A percentile compares a stretch with the other conserved stretches of the same genome.
Evolutionary conservation across 2,113 vertebrate genomes (phyloP).

Genomic region (Engystomops pustulosus): DNA sequence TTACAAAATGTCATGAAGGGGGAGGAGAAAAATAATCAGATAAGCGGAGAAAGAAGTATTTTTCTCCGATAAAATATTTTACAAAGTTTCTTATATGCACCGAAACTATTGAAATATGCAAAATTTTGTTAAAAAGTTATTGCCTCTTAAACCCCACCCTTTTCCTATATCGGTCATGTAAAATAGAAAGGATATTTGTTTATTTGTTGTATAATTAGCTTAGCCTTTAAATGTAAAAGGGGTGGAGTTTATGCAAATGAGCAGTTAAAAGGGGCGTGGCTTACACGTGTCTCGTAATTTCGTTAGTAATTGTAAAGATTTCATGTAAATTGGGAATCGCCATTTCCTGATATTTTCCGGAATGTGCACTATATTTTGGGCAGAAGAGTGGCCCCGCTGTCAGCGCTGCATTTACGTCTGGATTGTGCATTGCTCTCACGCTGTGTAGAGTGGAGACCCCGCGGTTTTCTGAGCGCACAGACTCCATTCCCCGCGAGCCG

Average conservation of each 20-base stretch:
- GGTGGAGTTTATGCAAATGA: too few relatives aligned
- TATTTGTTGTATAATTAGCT: too few relatives aligned
- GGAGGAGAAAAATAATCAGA: too few relatives aligned
- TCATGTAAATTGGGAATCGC: neutral
- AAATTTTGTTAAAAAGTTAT: too few relatives aligned
- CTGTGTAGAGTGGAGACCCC: constrained; percentile 23
- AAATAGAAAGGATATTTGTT: too few relatives aligned
- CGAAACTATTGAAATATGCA: too few relatives aligned
- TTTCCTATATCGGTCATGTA: too few relatives aligned
- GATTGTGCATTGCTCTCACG: constrained; percentile 1
- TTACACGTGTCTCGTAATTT: neutral
- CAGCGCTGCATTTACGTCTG: neutral
- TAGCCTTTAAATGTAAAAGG: neutral
- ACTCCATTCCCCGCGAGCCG: neutral
- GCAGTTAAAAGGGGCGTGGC: neutral
- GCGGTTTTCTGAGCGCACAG: neutral
- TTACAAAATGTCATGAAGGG: too few relatives aligned
- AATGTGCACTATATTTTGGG: neutral
- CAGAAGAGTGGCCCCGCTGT: neutral
- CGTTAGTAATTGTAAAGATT: neutral
- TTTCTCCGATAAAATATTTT: too few relatives aligned
- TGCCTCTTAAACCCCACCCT: too few relatives aligned
- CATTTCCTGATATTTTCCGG: neutral
- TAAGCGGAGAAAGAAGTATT: too few relatives aligned
- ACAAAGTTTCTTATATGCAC: too few relatives aligned